Base-by-base conservation (phyloP, 2,888 invertebrate genomes). In the Agrochola macilenta region DNA sequence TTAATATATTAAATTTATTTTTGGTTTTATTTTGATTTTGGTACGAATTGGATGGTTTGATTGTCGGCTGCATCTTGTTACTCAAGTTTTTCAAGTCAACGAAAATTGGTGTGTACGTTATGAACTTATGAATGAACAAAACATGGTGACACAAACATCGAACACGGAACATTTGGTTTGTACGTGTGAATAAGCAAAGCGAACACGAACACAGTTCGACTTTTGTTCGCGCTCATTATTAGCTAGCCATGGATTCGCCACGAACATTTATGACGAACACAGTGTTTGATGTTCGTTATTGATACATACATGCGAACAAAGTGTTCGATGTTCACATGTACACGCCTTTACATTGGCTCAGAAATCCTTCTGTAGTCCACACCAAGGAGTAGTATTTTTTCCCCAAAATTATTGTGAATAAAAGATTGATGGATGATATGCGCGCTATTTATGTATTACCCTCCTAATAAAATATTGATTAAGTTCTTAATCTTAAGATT, bases 1-100 rank as follows among this genome's bases (percentile, higher is more conserved):
- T 92, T 95, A 95, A 95, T 94, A 95, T 93, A 88, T 88, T 83
- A 93, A 93, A 94, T 91, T 91, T 88, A 86, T 86, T 83, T 84
- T 81, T 89, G 76, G 87, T 92, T 93, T 93, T 91, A 90, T 90
- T 92, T 81, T 72, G 70, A 71, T 80, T 70, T 83, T 68, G 61
- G 39, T 35, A 7, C 0, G 8, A n/a, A 26, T 74, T 46, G 39
- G 74, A 14, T 12, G 23, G 39, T 60, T 74, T 46, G 65, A 74
- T 14, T 61, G 20, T 23, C 23, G 11, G 26, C 8, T 79, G 9
- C 30, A 52, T 26, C 30, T 60, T 23, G 58, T 43, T 65, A 52
- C 20, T 57, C 5, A 49, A 63, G 20, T 5, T 52, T 43, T 57
- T 49, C 46, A 76, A 74, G 23, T 46, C 11, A 0, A 23, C 2